Evolutionary conservation across 2,113 vertebrate genomes (phyloP).

Genomic region (Phrynocephalus versicolor): DNA sequence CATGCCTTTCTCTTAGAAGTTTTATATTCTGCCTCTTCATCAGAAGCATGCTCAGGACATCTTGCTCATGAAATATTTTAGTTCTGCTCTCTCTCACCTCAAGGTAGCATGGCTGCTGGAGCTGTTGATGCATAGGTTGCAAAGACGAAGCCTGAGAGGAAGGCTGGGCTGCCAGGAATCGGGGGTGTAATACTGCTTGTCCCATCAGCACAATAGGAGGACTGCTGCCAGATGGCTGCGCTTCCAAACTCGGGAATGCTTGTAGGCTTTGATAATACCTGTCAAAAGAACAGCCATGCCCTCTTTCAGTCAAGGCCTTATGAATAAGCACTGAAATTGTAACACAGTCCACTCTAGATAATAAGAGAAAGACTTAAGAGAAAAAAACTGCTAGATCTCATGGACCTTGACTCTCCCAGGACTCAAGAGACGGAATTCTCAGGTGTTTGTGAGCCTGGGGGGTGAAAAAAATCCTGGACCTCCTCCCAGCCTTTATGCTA

Average conservation of each 20-base stretch:
- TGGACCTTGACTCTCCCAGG: no score
- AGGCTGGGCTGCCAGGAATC: conserved; percentile 67
- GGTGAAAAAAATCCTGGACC: no score
- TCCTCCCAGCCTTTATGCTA: no score
- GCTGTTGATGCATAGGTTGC: conserved; percentile 74
- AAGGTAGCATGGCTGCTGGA: conserved; percentile 72
- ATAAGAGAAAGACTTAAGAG: background rate
- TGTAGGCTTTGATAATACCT: conserved; percentile 76
- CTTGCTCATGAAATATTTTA: background rate
- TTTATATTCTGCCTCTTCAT: background rate
- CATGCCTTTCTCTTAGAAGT: background rate
- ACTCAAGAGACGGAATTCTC: no score
- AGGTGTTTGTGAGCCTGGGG: no score
- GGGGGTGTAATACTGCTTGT: conserved; percentile 75
- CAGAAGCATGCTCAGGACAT: background rate
- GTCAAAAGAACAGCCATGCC: conserved; percentile 4
- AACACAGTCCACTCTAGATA: background rate
- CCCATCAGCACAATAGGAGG: conserved; percentile 77
- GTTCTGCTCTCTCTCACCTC: conserved; percentile 71
- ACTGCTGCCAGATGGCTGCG: conserved; percentile 69
- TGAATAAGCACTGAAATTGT: background rate
- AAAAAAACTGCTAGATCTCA: no score
- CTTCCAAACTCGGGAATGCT: conserved; percentile 69
- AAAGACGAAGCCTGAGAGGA: conserved; percentile 66
- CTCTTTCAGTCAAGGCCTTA: background rate